Conservation (phyloP, 2,888 invertebrate species). For the Drosophila anceps region DNA sequence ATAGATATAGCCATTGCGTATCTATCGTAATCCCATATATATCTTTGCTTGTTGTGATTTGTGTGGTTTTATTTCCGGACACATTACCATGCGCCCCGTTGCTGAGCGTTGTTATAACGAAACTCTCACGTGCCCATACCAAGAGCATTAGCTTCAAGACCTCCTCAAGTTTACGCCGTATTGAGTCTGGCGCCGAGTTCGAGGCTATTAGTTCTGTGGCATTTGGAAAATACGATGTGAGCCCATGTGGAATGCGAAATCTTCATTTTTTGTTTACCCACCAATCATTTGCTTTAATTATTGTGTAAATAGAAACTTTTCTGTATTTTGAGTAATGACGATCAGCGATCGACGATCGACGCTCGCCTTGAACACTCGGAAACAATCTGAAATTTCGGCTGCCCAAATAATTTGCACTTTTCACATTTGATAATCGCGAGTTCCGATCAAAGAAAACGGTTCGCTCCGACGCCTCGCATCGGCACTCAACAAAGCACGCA, state of each 20-base stretch:
- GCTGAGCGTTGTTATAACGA: conserved; percentile 89
- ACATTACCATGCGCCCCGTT: conserved; percentile 87
- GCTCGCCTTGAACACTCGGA: conserved; percentile 33
- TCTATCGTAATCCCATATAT: conserved; percentile 1
- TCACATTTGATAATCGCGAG: conserved; percentile 49
- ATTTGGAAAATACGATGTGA: conserved; percentile 15
- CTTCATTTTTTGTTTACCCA: conserved; percentile 64
- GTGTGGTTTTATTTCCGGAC: conserved; percentile 84
- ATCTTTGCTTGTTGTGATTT: conserved; percentile 50
- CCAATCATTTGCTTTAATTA: conserved; percentile 66
- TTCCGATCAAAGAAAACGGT: conserved; percentile 20
- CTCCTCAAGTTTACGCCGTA: conserved; percentile 90
- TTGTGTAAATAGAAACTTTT: conserved; percentile 52
- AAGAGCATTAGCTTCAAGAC: conserved; percentile 92
- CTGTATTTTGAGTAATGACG: conserved; percentile 28
- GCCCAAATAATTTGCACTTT: conserved; percentile 40
- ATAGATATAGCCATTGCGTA: neutral
- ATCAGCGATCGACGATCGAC: conserved; percentile 7
- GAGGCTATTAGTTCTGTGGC: conserved; percentile 81
- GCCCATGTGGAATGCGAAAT: conserved; percentile 5
- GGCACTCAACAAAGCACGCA: conserved; percentile 72
- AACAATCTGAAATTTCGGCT: conserved; percentile 9
- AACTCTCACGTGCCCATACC: conserved; percentile 92
- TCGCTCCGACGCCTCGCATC: conserved; percentile 39
- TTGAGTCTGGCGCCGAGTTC: conserved; percentile 84